Base-by-base conservation (phyloP, 2,888 invertebrate genomes). In the Drosophila affinis region DNA sequence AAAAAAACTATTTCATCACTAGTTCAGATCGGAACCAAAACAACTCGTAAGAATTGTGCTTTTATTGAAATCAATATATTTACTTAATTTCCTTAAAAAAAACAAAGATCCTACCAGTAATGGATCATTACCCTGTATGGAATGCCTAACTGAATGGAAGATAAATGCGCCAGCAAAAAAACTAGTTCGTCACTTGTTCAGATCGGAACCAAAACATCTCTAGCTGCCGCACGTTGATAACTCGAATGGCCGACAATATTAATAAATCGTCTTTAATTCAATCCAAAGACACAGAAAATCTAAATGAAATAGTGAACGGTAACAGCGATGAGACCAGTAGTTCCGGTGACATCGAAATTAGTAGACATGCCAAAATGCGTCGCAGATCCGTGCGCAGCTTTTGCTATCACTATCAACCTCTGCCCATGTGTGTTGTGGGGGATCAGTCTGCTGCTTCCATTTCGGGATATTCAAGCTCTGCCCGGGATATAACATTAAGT, bases 401-500 rank as follows among this genome's bases (percentile, higher is more conserved):
- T 12, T 60, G 70, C 9, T 86, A 57, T 52, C 70, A 64, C 46
- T 88, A 69, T 47, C 69, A 65, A 45, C 55, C 83, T 3, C 49
- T 84, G 29, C 88, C 88, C 10, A 14, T 84, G 29, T 48, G 59
- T 5, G 49, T 76, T 49, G 51, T 67, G 6, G 71, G 59, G 1
- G 54, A 68, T 34, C 47, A 48, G 18, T 49, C 59, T 9, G 29
- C 17, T 2, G 29, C 17, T 2, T 53, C 61, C 55, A 17, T 51
- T 46, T 9, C 34, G 0, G 45, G 45, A 10, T 53, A n/a, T 21
- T 39, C 79, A 6, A 64, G 76, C 54, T 64, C 63, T 6, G 48
- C 54, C 5, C 76, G 86, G 4, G 76, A 87, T 49, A 29, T 87
- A 18, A 78, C 72, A 7, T 48, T 87, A 32, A 62, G 39, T 0